Percentiles rank a stretch among this genome's conserved stretches.
phyloP scores from a whole-genome alignment of 1,140 invertebrate genomes.

The Drosophila eugracilis region DNA sequence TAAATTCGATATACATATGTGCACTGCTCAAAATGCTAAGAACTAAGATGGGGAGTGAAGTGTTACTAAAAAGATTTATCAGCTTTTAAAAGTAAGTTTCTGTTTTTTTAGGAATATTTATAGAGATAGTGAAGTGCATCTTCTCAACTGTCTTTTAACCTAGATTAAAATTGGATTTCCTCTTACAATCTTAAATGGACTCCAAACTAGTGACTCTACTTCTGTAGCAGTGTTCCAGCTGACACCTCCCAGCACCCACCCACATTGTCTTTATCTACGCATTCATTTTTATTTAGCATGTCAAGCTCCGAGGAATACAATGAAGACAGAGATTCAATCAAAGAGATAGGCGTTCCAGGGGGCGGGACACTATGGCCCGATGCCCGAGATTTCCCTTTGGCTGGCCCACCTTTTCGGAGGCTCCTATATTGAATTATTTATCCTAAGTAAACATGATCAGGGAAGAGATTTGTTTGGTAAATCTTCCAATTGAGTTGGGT shows the following conservation, averaged over 20 bases:
- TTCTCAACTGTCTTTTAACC: no score
- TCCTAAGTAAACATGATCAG: conserved; percentile 80
- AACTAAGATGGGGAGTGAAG: no score
- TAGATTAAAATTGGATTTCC: no score
- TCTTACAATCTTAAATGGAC: no score
- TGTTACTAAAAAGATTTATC: no score
- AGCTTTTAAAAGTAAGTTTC: no score
- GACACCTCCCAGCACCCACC: not conserved
- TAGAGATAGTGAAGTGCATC: no score
- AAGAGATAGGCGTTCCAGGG: conserved; percentile 51
- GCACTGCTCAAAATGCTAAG: not conserved
- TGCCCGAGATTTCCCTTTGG: conserved; percentile 10
- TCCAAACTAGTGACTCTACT: no score
- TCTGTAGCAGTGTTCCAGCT: no score
- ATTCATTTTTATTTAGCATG: conserved; percentile 58
- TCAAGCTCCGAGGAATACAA: conserved; percentile 46
- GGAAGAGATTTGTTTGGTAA: conserved; percentile 71
- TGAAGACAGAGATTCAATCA: conserved; percentile 72
- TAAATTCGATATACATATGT: conserved; percentile 11
- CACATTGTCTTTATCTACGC: conserved; percentile 32
- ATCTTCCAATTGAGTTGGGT: conserved; percentile 65
- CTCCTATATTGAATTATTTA: conserved; percentile 80
- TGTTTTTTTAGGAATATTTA: no score
- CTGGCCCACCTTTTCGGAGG: conserved; percentile 37
- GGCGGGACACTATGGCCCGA: conserved; percentile 25